These are phyloP conservation scores for Chrysolina oricalcia DNA, from an alignment of 2,888 invertebrate genomes.

Conservation along the genomic window DNA sequence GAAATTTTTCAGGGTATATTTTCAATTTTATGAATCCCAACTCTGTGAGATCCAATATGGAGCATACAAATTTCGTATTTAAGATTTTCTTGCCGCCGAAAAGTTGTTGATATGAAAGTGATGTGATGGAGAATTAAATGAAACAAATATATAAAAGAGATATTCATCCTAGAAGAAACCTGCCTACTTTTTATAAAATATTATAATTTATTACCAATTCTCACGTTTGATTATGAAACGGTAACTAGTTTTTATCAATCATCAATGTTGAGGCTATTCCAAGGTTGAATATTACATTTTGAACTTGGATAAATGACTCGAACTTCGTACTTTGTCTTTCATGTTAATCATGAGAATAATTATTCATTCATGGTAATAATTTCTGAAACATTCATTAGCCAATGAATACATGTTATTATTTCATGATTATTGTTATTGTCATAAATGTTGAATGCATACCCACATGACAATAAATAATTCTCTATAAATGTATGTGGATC, in stretches of 20 bases:
- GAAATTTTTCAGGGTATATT: too few species aligned
- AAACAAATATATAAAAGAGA: too few species aligned
- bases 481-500: too few species aligned
- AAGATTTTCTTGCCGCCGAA: too few species aligned
- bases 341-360: neutral
- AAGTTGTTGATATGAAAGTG: too few species aligned
- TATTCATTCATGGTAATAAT: slow-evolving; percentile 1
- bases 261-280: neutral
- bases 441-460: neutral
- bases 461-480: too few species aligned
- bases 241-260: neutral
- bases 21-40: too few species aligned
- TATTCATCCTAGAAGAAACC: too few species aligned
- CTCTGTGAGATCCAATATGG: too few species aligned
- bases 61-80: too few species aligned
- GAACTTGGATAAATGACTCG: neutral
- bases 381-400: neutral
- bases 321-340: slow-evolving; percentile 10
- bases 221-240: neutral
- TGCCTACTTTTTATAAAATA: neutral
- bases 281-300: neutral
- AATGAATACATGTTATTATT: neutral
- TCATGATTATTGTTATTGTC: neutral
- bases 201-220: slow-evolving; percentile 5
- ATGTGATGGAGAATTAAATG: too few species aligned